These are phyloP conservation scores for Isotomurus palustris DNA, from an alignment of 2,888 invertebrate genomes.

Conservation along the genomic window DNA sequence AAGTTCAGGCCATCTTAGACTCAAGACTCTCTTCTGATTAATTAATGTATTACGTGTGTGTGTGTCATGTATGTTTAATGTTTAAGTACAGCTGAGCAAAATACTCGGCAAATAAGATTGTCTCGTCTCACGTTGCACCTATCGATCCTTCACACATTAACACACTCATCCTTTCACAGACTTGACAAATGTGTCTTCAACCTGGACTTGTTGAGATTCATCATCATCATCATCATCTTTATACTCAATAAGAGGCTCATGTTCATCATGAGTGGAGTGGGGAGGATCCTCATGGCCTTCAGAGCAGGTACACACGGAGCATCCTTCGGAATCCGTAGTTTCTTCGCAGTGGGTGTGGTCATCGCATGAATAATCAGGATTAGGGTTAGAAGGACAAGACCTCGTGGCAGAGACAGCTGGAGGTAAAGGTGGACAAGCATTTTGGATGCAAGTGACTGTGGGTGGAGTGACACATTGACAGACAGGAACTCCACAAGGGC, in stretches of 20 bases:
- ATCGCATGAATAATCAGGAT: constrained; percentile 19
- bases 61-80: too few relatives aligned
- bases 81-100: too few relatives aligned
- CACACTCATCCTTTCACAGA: constrained; percentile 21
- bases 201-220: not conserved
- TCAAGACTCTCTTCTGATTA: too few relatives aligned
- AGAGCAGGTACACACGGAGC: constrained; percentile 34
- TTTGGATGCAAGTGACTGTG: constrained; percentile 30
- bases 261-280: not conserved
- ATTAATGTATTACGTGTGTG: too few relatives aligned
- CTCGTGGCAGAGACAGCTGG: constrained; percentile 9
- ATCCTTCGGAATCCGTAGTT: constrained; percentile 27
- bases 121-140: too few relatives aligned
- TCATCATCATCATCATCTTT: not conserved
- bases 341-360: constrained; percentile 18
- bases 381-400: constrained; percentile 10
- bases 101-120: too few relatives aligned
- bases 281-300: too few relatives aligned
- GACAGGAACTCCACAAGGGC: constrained; percentile 35
- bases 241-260: not conserved
- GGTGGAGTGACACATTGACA: constrained; percentile 36
- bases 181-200: constrained; percentile 12
- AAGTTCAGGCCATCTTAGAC: too few relatives aligned
- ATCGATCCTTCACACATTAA: not conserved
- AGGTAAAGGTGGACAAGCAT: constrained; percentile 28